Percentiles rank a stretch among this genome's conserved stretches.
Evolutionary conservation across 2,888 invertebrate genomes (phyloP).

Genomic region (Alcis repandata): DNA sequence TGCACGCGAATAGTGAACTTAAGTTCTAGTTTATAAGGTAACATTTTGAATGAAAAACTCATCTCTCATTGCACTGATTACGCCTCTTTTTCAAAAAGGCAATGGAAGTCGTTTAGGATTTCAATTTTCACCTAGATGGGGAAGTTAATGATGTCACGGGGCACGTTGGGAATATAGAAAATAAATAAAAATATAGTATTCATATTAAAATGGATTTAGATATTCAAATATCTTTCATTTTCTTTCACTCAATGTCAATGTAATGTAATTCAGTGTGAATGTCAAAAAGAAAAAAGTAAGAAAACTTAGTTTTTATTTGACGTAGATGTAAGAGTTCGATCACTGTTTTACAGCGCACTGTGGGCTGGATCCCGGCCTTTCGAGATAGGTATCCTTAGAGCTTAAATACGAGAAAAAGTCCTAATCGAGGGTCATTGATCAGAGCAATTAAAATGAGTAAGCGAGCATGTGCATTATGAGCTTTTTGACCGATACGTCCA

Average conservation of each 20-base stretch:
- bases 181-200: no score
- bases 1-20: background rate
- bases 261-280: no score
- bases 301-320: background rate
- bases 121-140: no score
- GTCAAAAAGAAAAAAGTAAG: no score
- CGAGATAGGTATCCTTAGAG: conserved; percentile 47
- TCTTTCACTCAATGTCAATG: no score
- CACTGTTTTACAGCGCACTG: conserved; percentile 17
- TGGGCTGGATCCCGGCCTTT: conserved; percentile 42
- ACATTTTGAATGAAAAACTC: background rate
- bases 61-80: background rate
- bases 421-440: conserved; percentile 50
- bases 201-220: no score
- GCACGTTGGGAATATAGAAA: no score
- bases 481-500: conserved; percentile 3
- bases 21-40: background rate
- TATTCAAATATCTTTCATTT: no score
- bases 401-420: conserved; percentile 50
- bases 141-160: no score
- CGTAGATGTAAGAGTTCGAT: background rate
- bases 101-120: no score
- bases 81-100: no score
- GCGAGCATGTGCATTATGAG: conserved; percentile 26
- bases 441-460: conserved; percentile 48